Percentiles rank a stretch among this genome's conserved stretches.
These are phyloP conservation scores for Cybosia mesomella DNA, from an alignment of 2,888 invertebrate species.

Conservation along the genomic window DNA sequence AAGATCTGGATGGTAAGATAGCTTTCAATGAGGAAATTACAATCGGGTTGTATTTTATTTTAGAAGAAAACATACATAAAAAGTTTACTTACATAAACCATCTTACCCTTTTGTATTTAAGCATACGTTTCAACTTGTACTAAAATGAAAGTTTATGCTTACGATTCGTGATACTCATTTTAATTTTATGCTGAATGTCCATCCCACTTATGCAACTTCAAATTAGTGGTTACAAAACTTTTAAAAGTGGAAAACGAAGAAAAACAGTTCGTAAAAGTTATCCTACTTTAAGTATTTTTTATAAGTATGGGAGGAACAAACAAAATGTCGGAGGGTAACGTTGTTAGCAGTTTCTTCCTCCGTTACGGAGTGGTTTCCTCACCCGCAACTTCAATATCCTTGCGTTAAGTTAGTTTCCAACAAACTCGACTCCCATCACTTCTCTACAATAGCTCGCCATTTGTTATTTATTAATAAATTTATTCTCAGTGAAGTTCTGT, in stretches of 20 bases:
- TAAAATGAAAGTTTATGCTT: no score
- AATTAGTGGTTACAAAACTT: constrained; percentile 11
- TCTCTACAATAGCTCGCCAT: constrained; percentile 38
- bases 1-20: neutral
- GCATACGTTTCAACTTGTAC: no score
- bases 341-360: constrained; percentile 50
- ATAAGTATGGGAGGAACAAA: constrained; percentile 35
- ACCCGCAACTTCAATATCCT: constrained; percentile 49
- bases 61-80: no score
- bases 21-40: no score
- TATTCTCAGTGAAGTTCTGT: constrained; percentile 23
- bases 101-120: no score
- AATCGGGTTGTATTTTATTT: no score
- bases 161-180: neutral
- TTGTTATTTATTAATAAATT: constrained; percentile 48
- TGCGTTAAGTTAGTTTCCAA: constrained; percentile 46
- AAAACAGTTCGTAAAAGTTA: constrained; percentile 24
- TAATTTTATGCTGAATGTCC: neutral
- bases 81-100: no score
- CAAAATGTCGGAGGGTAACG: constrained; percentile 43
- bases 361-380: constrained; percentile 48
- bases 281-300: constrained; percentile 23
- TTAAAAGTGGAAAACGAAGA: constrained; percentile 12
- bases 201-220: neutral
- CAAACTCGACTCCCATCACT: constrained; percentile 44